A percentile compares a stretch with the other conserved stretches of the same genome.
phyloP scores from a whole-genome alignment of 2,797 vertebrate species.

The Toxotes lorentzi region DNA sequence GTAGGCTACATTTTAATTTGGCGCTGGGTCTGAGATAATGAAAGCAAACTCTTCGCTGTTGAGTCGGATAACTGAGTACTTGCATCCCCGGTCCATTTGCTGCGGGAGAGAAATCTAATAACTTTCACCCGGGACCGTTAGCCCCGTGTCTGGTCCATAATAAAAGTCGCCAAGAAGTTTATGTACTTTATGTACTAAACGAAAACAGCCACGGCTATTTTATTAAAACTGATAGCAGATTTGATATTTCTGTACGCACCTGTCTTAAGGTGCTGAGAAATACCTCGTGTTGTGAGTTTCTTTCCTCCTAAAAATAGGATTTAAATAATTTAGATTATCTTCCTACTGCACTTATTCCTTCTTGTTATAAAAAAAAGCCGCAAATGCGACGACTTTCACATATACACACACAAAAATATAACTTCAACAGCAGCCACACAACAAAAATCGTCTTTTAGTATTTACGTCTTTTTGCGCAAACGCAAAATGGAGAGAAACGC shows the following conservation, averaged over 20 bases:
- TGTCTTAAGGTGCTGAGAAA: constrained; percentile 29
- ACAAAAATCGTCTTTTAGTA: constrained; percentile 12
- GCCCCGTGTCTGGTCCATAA: constrained; percentile 22
- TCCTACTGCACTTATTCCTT: not conserved
- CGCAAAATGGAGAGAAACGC: constrained; percentile 64
- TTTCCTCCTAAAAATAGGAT: not conserved
- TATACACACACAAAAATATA: not conserved
- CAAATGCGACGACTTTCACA: not conserved
- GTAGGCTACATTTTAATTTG: constrained; percentile 39
- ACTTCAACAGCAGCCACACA: constrained; percentile 6
- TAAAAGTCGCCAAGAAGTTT: constrained; percentile 67
- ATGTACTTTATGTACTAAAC: not conserved
- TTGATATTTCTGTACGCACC: constrained; percentile 18
- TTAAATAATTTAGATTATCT: constrained; percentile 19
- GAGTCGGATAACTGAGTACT: constrained; percentile 12
- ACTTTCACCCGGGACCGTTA: constrained; percentile 70
- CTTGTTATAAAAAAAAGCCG: not conserved
- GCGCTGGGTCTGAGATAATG: constrained; percentile 9
- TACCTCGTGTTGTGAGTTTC: constrained; percentile 1
- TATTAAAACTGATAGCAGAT: not conserved
- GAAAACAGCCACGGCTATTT: not conserved
- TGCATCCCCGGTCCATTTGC: constrained; percentile 23
- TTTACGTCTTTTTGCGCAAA: constrained; percentile 53
- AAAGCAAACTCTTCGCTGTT: constrained; percentile 34
- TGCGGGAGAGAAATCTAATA: constrained; percentile 39